These are phyloP conservation scores for Enteromius paludinosus DNA, from an alignment of 2,797 vertebrate genomes.

Conservation along the genomic window DNA sequence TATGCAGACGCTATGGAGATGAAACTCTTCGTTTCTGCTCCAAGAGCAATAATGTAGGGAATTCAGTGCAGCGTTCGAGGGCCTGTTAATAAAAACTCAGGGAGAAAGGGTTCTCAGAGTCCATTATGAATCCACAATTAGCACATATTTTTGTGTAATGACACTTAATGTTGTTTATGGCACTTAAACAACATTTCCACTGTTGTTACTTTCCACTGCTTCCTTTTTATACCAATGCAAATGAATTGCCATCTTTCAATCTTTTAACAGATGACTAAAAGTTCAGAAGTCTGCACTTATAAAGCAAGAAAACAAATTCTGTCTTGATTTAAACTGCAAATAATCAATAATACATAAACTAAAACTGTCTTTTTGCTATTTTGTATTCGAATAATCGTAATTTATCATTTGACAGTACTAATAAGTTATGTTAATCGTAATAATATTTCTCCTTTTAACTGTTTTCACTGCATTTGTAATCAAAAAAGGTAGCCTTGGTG, in stretches of 20 bases:
- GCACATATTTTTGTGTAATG: slow-evolving; percentile 3
- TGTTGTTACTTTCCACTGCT: slow-evolving; percentile 35
- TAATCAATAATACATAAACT: background rate
- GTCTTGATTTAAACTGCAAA: background rate
- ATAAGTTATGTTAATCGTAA: background rate
- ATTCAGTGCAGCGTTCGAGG: background rate
- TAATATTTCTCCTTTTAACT: background rate
- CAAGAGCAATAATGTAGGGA: slow-evolving; percentile 6
- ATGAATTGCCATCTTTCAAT: background rate
- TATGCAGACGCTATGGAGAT: slow-evolving; percentile 38
- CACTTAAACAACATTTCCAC: slow-evolving; percentile 21
- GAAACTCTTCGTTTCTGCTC: slow-evolving; percentile 43
- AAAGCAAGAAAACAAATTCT: background rate
- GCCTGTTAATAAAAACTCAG: background rate
- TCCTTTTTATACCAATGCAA: background rate
- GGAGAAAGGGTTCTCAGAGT: slow-evolving; percentile 38
- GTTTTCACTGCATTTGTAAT: background rate
- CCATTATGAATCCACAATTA: slow-evolving; percentile 49
- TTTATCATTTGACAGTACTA: too few relatives aligned
- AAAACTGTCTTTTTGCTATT: background rate
- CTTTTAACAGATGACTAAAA: background rate
- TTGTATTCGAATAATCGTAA: too few relatives aligned
- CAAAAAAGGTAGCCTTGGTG: background rate
- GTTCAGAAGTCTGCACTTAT: background rate
- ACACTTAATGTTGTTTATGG: background rate